phyloP scores from a whole-genome alignment of 2,888 invertebrate genomes.

The Drosophila cognata region DNA sequence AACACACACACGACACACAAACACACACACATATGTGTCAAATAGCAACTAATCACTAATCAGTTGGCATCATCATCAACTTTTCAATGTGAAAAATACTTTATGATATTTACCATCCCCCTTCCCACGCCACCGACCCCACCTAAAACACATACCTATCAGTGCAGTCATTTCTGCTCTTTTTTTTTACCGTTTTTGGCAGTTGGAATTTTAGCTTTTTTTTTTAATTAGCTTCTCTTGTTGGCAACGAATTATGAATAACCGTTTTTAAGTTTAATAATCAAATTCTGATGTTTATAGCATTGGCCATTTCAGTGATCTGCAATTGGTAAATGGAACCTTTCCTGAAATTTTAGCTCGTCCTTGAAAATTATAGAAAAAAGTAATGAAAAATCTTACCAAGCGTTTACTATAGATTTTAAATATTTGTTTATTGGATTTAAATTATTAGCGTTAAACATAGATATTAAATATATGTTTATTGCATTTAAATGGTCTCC shows the following conservation, averaged over 20 bases:
- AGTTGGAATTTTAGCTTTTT: constrained; percentile 3
- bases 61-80: constrained; percentile 65
- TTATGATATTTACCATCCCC: constrained; percentile 28
- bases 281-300: background rate
- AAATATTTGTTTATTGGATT: background rate
- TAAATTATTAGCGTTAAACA: background rate
- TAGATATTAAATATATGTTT: background rate
- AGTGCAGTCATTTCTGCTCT: background rate
- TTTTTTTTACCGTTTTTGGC: background rate
- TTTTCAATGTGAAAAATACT: constrained; percentile 58
- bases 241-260: background rate
- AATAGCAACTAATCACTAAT: constrained; percentile 76
- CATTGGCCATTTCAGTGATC: background rate
- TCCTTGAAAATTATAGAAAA: background rate
- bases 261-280: background rate
- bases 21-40: constrained; percentile 53
- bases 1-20: background rate
- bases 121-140: background rate
- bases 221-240: background rate
- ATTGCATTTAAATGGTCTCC: background rate
- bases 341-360: background rate
- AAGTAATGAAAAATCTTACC: background rate
- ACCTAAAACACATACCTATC: background rate
- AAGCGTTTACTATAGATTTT: background rate
- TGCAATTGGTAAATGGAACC: background rate